Percentiles rank a stretch among this genome's conserved stretches.
Evolutionary conservation across 2,888 invertebrate species (phyloP).

Genomic region (Phyllotreta striolata): DNA sequence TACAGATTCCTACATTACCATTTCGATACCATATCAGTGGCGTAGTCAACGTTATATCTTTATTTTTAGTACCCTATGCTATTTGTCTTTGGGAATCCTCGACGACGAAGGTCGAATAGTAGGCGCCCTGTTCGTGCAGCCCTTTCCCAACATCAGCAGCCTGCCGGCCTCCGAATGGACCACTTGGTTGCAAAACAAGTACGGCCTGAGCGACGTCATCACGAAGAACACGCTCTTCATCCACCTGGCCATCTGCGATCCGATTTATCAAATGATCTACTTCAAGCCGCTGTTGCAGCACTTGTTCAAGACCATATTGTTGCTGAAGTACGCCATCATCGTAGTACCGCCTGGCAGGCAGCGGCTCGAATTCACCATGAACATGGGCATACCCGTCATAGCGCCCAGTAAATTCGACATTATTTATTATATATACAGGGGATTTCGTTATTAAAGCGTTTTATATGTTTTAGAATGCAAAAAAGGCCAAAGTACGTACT

Average conservation of each 20-base stretch:
- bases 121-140: constrained; percentile 57
- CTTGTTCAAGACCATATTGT: constrained; percentile 65
- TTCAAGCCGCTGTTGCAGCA: constrained; percentile 58
- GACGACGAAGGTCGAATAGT: constrained; percentile 57
- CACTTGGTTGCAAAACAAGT: constrained; percentile 66
- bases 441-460: constrained; percentile 3
- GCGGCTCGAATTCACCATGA: constrained; percentile 52
- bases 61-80: constrained; percentile 63
- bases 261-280: constrained; percentile 57
- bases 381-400: constrained; percentile 50
- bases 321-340: constrained; percentile 64
- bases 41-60: neutral
- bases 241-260: constrained; percentile 67
- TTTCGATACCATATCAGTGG: too few species aligned
- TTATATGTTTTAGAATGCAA: constrained; percentile 38
- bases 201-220: constrained; percentile 60
- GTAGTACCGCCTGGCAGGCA: constrained; percentile 62
- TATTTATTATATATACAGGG: neutral
- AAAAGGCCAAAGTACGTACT: constrained; percentile 55
- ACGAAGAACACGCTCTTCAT: constrained; percentile 69
- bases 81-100: constrained; percentile 61
- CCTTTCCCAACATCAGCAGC: constrained; percentile 66
- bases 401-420: constrained; percentile 42
- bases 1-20: too few species aligned
- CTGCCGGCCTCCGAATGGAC: constrained; percentile 67